phyloP scores from a whole-genome alignment of 2,888 invertebrate species.

The Alentia gelatinosa region DNA sequence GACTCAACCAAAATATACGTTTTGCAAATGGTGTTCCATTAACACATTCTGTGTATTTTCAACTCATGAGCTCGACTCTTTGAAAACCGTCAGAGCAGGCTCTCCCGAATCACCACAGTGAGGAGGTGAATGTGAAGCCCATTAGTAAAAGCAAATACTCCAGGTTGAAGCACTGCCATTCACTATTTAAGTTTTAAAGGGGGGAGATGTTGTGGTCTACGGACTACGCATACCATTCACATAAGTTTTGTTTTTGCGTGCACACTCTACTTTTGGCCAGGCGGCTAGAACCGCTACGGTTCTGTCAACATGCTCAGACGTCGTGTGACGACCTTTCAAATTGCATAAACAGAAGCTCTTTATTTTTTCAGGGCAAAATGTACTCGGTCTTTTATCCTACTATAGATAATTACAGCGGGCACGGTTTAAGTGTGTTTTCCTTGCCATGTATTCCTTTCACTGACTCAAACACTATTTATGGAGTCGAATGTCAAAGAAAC shows the following conservation, averaged over 20 bases:
- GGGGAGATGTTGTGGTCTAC: not conserved
- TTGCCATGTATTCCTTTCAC: too few relatives aligned
- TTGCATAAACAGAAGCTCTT: not conserved
- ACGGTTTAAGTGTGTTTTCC: not conserved
- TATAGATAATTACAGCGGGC: not conserved
- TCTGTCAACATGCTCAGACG: not conserved
- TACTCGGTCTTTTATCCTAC: not conserved
- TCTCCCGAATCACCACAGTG: too few relatives aligned
- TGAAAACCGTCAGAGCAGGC: too few relatives aligned
- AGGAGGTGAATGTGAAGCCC: not conserved
- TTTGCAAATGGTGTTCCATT: too few relatives aligned
- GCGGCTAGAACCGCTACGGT: not conserved
- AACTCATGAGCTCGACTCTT: too few relatives aligned
- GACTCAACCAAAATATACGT: too few relatives aligned
- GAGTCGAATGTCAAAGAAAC: too few relatives aligned
- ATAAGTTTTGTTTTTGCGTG: not conserved
- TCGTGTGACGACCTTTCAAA: not conserved
- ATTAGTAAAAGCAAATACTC: not conserved
- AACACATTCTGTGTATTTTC: too few relatives aligned
- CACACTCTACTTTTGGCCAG: not conserved
- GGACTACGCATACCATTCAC: not conserved
- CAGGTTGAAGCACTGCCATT: not conserved
- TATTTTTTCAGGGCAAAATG: not conserved
- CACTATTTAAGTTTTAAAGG: not conserved
- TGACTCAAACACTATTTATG: too few relatives aligned